Evolutionary conservation across 2,797 vertebrate species (phyloP).

Genomic region (Molossus alvarezi): DNA sequence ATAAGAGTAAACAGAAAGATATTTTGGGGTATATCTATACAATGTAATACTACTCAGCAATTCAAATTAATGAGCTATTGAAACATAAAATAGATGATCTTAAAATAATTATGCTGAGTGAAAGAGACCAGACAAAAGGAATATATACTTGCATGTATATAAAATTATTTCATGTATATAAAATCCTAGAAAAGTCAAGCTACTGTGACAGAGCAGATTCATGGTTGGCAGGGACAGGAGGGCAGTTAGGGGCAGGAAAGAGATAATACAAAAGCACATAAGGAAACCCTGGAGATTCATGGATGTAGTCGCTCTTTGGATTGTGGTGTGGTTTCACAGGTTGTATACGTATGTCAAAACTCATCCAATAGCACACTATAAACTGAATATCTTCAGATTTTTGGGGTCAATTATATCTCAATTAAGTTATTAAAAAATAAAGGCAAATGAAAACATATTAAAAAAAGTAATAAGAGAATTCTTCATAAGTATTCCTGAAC

Average conservation of each 20-base stretch:
- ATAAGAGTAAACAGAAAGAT: not conserved
- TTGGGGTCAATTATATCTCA: not conserved
- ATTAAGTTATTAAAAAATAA: not conserved
- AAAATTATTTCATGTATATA: not conserved
- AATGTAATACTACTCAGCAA: not conserved
- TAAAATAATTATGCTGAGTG: constrained; percentile 16
- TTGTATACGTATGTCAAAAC: not conserved
- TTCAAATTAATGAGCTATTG: not conserved
- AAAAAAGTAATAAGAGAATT: constrained; percentile 5
- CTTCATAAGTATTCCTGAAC: not conserved
- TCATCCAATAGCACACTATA: not conserved
- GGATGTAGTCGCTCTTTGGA: not conserved
- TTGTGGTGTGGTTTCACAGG: not conserved
- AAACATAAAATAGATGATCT: not conserved
- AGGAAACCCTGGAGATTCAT: not conserved
- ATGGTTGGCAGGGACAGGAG: not conserved
- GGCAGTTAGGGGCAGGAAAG: not conserved
- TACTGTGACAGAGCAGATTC: not conserved
- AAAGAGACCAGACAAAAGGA: not conserved
- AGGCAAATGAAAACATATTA: not conserved
- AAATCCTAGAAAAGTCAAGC: not conserved
- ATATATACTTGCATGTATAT: not conserved
- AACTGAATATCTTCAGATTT: not conserved
- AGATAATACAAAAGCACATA: not conserved
- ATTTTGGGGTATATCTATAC: not conserved